Evolutionary conservation across 1,140 invertebrate genomes (phyloP), one percentile per base, ranked within the genome.

Genomic region (Pantala flavescens): DNA sequence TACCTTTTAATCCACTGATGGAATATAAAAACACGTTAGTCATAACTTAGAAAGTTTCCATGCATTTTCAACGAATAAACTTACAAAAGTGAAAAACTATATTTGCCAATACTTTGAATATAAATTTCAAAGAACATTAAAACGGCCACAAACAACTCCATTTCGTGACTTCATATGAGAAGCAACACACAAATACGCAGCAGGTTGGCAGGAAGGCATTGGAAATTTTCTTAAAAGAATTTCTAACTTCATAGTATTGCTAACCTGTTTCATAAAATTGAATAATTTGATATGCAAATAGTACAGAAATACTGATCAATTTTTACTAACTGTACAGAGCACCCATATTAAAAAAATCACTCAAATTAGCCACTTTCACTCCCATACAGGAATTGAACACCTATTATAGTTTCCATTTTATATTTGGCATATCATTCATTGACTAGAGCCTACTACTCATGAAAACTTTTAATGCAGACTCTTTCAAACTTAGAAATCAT

Each of bases 51-150:
- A 63, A 63, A 63, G 49, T 19, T 21, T 63, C n/a, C 49, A 63
- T 63, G 49, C 49, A 63, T 16, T 63, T 63, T 19, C 49, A 63
- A 63, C n/a, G 49, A 63, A 21, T 63, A 63, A 63, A 63, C 49
- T 63, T 63, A 63, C n/a, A 63, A 63, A 63, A 63, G 49, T 63
- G 49, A 63, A 63, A 63, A 63, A 63, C 49, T 63, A 63, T 63
- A 63, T 63, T 63, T 63, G 49, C 49, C 49, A 63, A 63, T 63
- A 63, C n/a, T 63, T 63, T 63, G 49, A 63, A 63, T 63, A 63
- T 63, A 63, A 63, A 63, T 63, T 63, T 63, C 49, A 63, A 63
- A 63, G 49, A 63, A 63, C 49, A 63, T 19, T 63, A 63, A 49
- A 63, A 63, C n/a, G 49, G 49, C 49, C 49, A 63, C 49, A 21